Evolutionary conservation across 1,140 invertebrate genomes (phyloP).

Genomic region (Phymorhynchus buccinoides): DNA sequence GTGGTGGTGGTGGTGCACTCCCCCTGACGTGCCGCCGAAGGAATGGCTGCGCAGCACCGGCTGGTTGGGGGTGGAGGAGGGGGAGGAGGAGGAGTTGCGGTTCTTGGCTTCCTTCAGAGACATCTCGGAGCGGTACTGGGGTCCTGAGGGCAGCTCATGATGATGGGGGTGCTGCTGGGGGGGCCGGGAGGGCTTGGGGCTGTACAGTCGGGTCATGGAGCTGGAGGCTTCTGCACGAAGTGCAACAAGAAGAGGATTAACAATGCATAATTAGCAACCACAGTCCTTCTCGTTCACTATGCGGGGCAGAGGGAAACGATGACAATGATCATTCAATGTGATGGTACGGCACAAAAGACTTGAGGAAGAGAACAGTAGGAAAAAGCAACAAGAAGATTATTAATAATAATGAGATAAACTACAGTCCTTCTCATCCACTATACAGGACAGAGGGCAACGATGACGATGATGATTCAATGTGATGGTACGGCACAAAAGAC

Average conservation of each 20-base stretch:
- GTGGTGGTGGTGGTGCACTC: constrained; percentile 26
- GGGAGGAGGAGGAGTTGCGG: constrained; percentile 8
- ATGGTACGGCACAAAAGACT: no score
- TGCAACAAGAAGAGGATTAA: not conserved
- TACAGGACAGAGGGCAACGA: no score
- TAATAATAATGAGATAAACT: not conserved
- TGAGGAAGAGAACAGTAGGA: no score
- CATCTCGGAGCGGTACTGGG: constrained; percentile 21
- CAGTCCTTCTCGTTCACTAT: no score
- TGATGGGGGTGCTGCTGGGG: constrained; percentile 9
- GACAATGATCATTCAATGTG: no score
- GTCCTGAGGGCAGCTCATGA: not conserved
- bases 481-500: no score
- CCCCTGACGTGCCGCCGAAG: constrained; percentile 63
- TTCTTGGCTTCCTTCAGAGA: constrained; percentile 38
- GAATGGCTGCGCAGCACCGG: constrained; percentile 64
- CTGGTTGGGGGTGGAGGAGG: not conserved
- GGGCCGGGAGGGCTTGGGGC: not conserved
- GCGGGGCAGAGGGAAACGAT: no score
- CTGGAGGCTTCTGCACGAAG: constrained; percentile 37
- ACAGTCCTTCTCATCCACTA: not conserved
- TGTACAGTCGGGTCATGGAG: constrained; percentile 44
- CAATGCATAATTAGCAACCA: not conserved
- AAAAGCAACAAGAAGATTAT: no score
- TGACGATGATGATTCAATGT: no score